Conservation (phyloP, 2,888 invertebrate genomes). For the Macrosoma leucophasiata region DNA sequence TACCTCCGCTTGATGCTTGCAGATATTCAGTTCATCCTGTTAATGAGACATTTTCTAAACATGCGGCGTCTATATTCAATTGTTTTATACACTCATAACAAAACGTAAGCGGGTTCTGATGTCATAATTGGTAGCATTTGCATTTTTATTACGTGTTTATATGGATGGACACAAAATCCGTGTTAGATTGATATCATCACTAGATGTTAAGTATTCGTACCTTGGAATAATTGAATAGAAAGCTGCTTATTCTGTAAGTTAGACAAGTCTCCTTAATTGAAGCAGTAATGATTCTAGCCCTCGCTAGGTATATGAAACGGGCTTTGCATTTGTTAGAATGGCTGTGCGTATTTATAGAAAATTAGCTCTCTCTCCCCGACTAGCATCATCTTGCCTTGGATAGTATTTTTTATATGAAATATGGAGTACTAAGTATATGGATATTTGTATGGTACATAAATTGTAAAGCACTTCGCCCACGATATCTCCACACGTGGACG, state of each 20-base stretch:
- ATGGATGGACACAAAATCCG: constrained; percentile 11
- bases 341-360: no score
- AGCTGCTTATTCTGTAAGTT: constrained; percentile 1
- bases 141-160: constrained; percentile 27
- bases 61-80: constrained; percentile 41
- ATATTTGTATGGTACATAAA: no score
- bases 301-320: constrained; percentile 30
- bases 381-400: no score
- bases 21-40: no score
- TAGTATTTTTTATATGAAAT: no score
- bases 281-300: not conserved
- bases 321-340: no score
- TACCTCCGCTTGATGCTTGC: no score
- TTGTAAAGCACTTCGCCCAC: no score
- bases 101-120: constrained; percentile 36
- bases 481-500: no score
- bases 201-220: constrained; percentile 4
- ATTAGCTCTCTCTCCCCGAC: no score
- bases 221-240: constrained; percentile 3
- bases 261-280: constrained; percentile 1
- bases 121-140: constrained; percentile 41
- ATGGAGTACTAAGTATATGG: no score
- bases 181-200: constrained; percentile 13
- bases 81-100: constrained; percentile 41
- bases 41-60: constrained; percentile 55